Percentiles rank a stretch among this genome's conserved stretches.
phyloP scores from a whole-genome alignment of 2,888 invertebrate genomes.

The Spodoptera picta region DNA sequence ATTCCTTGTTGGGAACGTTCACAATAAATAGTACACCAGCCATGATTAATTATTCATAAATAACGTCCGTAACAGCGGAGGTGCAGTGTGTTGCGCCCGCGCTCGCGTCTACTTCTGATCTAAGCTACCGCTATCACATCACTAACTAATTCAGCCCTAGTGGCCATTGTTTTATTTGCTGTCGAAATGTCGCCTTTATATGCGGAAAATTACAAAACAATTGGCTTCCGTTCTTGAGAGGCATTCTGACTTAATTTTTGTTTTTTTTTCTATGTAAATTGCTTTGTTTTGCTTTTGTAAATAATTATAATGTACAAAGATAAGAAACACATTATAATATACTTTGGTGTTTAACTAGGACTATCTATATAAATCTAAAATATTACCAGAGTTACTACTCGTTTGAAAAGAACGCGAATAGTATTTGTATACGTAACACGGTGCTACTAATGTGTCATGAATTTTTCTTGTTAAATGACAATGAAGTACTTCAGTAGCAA shows the following conservation, averaged over 20 bases:
- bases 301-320: slow-evolving; percentile 19
- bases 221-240: slow-evolving; percentile 62
- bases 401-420: not conserved
- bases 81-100: slow-evolving; percentile 37
- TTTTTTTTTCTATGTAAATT: slow-evolving; percentile 28
- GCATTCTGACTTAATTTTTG: slow-evolving; percentile 38
- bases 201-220: slow-evolving; percentile 66
- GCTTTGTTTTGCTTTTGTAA: slow-evolving; percentile 31
- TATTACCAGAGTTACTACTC: not conserved
- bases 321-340: slow-evolving; percentile 21
- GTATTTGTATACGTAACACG: too few relatives aligned
- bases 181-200: slow-evolving; percentile 58
- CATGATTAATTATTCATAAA: slow-evolving; percentile 67
- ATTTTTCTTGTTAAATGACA: not conserved
- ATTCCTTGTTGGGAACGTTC: slow-evolving; percentile 86
- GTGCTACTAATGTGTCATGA: too few relatives aligned
- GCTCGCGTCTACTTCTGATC: slow-evolving; percentile 37
- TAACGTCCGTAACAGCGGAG: slow-evolving; percentile 18
- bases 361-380: slow-evolving; percentile 9
- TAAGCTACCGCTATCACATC: slow-evolving; percentile 44
- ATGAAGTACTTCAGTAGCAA: not conserved
- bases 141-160: slow-evolving; percentile 46
- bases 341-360: slow-evolving; percentile 1
- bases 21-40: slow-evolving; percentile 89
- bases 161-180: slow-evolving; percentile 56